These are phyloP conservation scores for Caenorhabditis drosophilae DNA, from an alignment of 2,888 invertebrate genomes.

Conservation along the genomic window DNA sequence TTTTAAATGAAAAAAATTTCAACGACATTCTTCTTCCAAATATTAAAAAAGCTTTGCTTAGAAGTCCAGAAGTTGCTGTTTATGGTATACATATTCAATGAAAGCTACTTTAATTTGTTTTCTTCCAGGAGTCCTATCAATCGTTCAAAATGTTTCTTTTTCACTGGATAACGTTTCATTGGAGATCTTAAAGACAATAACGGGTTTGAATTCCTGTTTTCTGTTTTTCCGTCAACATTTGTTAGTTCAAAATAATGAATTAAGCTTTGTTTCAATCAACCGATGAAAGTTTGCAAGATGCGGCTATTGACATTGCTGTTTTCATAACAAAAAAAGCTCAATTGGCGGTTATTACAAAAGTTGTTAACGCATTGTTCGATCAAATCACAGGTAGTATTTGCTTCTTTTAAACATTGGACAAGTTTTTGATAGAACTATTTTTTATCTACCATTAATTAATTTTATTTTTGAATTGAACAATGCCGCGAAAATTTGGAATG, in stretches of 20 bases:
- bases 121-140: slow-evolving; percentile 15
- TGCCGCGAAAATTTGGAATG: too few species aligned
- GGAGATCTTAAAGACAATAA: slow-evolving; percentile 35
- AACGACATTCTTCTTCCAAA: slow-evolving; percentile 81
- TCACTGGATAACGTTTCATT: slow-evolving; percentile 29
- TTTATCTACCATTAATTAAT: too few species aligned
- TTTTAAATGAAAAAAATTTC: slow-evolving; percentile 71
- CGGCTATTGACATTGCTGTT: slow-evolving; percentile 25
- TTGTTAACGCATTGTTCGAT: slow-evolving; percentile 37
- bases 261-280: slow-evolving; percentile 13
- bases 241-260: too few species aligned
- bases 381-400: slow-evolving; percentile 14
- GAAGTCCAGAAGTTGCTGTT: slow-evolving; percentile 90
- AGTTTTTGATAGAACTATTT: too few species aligned
- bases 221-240: too few species aligned
- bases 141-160: slow-evolving; percentile 26
- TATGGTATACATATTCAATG: too few species aligned
- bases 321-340: slow-evolving; percentile 10
- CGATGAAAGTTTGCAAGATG: slow-evolving; percentile 18
- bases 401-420: too few species aligned
- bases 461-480: too few species aligned
- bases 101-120: too few species aligned
- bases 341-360: slow-evolving; percentile 15
- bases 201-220: slow-evolving; percentile 5
- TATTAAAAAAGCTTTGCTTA: slow-evolving; percentile 85